A percentile compares a stretch with the other conserved stretches of the same genome.
phyloP scores from a whole-genome alignment of 1,140 invertebrate species.

The Pogonognathellus flavescens region DNA sequence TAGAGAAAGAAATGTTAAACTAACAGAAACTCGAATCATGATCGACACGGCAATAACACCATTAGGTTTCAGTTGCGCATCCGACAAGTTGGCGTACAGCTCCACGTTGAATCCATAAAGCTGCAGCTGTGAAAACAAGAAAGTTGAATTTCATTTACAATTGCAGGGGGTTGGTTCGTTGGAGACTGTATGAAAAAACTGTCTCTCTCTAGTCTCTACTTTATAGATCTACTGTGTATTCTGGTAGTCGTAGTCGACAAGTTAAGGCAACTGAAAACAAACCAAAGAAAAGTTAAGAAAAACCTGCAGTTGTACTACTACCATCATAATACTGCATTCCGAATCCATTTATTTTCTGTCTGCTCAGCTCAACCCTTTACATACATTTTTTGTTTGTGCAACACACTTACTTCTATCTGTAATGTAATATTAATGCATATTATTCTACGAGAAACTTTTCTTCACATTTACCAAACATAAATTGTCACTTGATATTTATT shows the following conservation, averaged over 20 bases:
- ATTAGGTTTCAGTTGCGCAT: conserved; percentile 88
- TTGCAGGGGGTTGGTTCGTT: background rate
- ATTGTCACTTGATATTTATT: too few species aligned
- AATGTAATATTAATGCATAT: too few species aligned
- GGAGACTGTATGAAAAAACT: conserved; percentile 30
- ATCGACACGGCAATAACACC: conserved; percentile 90
- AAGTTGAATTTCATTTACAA: conserved; percentile 64
- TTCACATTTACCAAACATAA: too few species aligned
- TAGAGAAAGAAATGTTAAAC: conserved; percentile 5
- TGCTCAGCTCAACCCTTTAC: too few species aligned
- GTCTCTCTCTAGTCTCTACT: background rate
- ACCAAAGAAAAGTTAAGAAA: conserved; percentile 17
- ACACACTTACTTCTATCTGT: too few species aligned
- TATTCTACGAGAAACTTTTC: too few species aligned
- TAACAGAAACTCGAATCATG: conserved; percentile 81
- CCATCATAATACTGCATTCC: too few species aligned
- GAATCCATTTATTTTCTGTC: too few species aligned
- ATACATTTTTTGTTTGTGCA: too few species aligned
- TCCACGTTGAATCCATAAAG: conserved; percentile 86
- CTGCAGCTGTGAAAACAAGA: conserved; percentile 67
- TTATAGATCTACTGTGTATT: too few species aligned
- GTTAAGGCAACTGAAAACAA: background rate
- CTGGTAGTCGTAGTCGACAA: background rate
- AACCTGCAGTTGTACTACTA: background rate
- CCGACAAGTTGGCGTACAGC: conserved; percentile 91